Evolutionary conservation across 1,140 invertebrate genomes (phyloP).

Genomic region (Rhizoglyphus robini): DNA sequence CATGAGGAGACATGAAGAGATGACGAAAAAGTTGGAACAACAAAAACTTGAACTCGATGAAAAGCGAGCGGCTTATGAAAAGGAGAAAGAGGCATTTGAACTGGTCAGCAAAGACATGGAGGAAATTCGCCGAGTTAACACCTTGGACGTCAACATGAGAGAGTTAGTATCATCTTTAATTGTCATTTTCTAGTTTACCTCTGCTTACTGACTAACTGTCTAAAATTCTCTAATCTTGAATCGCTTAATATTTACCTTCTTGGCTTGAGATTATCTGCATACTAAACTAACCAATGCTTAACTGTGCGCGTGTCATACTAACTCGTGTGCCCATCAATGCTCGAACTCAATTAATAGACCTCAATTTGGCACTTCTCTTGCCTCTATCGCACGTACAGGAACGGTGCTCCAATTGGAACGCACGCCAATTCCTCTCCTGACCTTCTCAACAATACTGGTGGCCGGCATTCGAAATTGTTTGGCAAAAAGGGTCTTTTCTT

Average conservation of each 20-base stretch:
- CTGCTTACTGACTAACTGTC: background rate
- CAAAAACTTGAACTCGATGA: slow-evolving; percentile 83
- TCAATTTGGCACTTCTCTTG: background rate
- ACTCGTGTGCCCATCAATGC: background rate
- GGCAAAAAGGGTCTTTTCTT: background rate
- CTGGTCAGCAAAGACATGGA: slow-evolving; percentile 26
- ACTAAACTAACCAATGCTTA: background rate
- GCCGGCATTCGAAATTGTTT: background rate
- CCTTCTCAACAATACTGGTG: background rate
- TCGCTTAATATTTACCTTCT: background rate
- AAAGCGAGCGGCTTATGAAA: slow-evolving; percentile 63
- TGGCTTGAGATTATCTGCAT: background rate
- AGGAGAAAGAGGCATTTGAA: slow-evolving; percentile 50
- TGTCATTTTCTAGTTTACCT: background rate
- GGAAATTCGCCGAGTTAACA: slow-evolving; percentile 26
- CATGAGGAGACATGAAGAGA: slow-evolving; percentile 51
- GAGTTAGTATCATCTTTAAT: slow-evolving; percentile 25
- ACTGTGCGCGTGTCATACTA: background rate
- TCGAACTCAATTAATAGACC: background rate
- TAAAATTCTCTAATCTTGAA: background rate
- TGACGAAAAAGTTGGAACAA: slow-evolving; percentile 58
- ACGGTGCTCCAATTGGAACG: background rate
- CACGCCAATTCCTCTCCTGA: slow-evolving; percentile 3
- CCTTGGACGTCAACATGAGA: slow-evolving; percentile 27
- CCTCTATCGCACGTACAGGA: background rate